phyloP scores from a whole-genome alignment of 2,888 invertebrate species.

The Galerucella calmariensis region DNA sequence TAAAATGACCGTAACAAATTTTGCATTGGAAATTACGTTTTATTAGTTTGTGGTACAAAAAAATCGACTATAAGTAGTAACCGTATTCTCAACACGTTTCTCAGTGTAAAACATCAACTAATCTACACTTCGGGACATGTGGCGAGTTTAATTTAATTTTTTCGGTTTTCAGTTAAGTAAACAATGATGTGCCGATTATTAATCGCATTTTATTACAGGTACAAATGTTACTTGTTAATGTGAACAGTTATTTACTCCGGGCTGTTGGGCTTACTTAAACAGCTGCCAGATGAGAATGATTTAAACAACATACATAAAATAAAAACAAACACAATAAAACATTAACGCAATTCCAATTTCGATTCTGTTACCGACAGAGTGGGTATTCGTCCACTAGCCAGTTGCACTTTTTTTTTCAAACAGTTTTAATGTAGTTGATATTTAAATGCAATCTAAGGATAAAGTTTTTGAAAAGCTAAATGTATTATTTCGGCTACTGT shows the following conservation, averaged over 20 bases:
- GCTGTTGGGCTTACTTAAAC: constrained; percentile 8
- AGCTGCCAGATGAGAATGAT: constrained; percentile 17
- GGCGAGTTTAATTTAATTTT: background rate
- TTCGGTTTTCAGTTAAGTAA: background rate
- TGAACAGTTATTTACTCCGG: constrained; percentile 19
- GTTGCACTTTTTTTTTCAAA: no score
- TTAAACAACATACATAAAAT: constrained; percentile 1
- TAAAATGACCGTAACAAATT: no score
- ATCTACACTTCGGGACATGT: background rate
- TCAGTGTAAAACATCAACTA: no score
- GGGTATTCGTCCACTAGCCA: background rate
- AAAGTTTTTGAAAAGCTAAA: no score
- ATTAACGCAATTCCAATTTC: background rate
- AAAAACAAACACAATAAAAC: constrained; percentile 16
- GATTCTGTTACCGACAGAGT: background rate
- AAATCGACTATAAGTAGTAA: no score
- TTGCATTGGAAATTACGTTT: no score
- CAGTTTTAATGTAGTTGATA: no score
- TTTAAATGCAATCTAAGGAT: no score
- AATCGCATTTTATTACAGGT: constrained; percentile 15
- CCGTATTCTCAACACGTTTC: no score
- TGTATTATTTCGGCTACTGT: no score
- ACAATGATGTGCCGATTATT: constrained; percentile 10
- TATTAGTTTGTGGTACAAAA: no score
- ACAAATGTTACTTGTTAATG: constrained; percentile 12